Conservation (phyloP, 1,140 invertebrate species). For the Nixonia krombeini region DNA sequence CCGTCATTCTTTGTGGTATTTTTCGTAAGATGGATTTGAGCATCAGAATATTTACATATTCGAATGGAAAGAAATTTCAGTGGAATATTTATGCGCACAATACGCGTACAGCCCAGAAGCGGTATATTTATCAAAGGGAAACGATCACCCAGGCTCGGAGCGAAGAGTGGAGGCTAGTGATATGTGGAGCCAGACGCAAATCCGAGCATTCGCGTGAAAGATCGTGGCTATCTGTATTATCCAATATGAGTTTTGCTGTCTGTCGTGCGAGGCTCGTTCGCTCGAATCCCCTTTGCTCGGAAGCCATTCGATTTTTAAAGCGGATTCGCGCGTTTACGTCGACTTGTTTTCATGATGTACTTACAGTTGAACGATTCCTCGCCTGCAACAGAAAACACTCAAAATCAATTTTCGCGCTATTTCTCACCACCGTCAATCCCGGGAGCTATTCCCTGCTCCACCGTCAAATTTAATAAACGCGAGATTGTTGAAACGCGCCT, state of each 20-base stretch:
- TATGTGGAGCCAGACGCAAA: conserved; percentile 34
- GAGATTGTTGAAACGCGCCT: too few species aligned
- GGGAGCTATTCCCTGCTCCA: too few species aligned
- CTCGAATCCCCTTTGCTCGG: conserved; percentile 11
- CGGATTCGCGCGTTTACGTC: conserved; percentile 10
- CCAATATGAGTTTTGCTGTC: conserved; percentile 37
- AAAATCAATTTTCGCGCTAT: conserved; percentile 19
- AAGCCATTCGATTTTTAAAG: conserved; percentile 30
- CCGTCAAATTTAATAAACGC: too few species aligned
- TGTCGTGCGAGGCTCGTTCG: conserved; percentile 21
- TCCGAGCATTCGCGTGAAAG: conserved; percentile 36
- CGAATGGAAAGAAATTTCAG: conserved; percentile 24
- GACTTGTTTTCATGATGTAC: neutral
- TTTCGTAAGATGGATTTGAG: conserved; percentile 14
- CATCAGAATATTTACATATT: conserved; percentile 26
- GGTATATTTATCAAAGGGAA: conserved; percentile 35
- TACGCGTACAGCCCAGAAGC: conserved; percentile 5
- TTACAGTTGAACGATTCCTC: neutral
- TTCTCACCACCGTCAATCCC: too few species aligned
- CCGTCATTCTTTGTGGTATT: neutral
- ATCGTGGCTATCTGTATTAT: conserved; percentile 41
- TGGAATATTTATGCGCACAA: conserved; percentile 20
- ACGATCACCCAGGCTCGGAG: conserved; percentile 3
- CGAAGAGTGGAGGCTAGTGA: conserved; percentile 11
- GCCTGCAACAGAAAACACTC: conserved; percentile 6